Evolutionary conservation across 2,888 invertebrate genomes (phyloP).

Genomic region (Oligia fasciuncula): DNA sequence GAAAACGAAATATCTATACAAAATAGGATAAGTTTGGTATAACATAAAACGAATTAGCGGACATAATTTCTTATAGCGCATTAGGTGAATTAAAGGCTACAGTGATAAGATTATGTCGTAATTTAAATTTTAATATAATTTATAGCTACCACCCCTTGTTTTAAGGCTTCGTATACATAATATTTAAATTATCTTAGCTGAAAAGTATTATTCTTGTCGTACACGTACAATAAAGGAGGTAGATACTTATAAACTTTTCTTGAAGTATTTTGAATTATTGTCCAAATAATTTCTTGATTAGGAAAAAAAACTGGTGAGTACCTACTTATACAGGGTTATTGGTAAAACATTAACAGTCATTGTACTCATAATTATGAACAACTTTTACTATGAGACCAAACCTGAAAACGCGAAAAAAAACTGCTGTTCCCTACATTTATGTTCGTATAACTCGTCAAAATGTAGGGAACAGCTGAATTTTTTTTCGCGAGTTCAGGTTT

Average conservation of each 20-base stretch:
- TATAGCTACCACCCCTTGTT: constrained; percentile 37
- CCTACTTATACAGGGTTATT: too few relatives aligned
- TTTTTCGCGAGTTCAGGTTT: too few relatives aligned
- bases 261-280: background rate
- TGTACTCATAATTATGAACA: too few relatives aligned
- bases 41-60: constrained; percentile 52
- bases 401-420: too few relatives aligned
- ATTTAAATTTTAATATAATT: constrained; percentile 61
- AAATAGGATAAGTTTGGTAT: constrained; percentile 43
- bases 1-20: constrained; percentile 56
- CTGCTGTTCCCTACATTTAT: too few relatives aligned
- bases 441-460: too few relatives aligned
- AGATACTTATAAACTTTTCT: background rate
- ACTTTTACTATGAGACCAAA: too few relatives aligned
- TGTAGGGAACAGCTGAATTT: too few relatives aligned
- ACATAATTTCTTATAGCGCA: constrained; percentile 59
- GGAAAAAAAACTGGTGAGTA: too few relatives aligned
- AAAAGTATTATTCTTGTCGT: constrained; percentile 3
- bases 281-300: background rate
- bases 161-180: constrained; percentile 26
- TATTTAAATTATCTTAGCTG: constrained; percentile 33
- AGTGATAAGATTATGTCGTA: constrained; percentile 64
- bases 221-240: too few relatives aligned
- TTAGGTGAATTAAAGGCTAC: constrained; percentile 63
- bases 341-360: too few relatives aligned